Evolutionary conservation across 2,797 vertebrate genomes (phyloP).

Genomic region (Sebastes goodei): DNA sequence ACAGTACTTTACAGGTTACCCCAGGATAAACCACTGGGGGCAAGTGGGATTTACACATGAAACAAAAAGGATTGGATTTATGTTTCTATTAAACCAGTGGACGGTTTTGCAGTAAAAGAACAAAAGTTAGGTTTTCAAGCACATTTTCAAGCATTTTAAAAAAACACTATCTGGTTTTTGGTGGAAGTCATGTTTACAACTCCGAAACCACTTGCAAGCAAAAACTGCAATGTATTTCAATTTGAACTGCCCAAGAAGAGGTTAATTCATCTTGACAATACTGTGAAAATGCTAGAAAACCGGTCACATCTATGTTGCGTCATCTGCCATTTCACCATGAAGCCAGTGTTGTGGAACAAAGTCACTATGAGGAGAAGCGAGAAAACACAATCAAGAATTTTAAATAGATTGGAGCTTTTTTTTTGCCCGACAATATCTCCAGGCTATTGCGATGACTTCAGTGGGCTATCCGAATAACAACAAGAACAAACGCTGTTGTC

Average conservation of each 20-base stretch:
- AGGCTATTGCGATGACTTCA: slow-evolving; percentile 17
- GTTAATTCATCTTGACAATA: background rate
- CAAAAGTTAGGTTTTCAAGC: background rate
- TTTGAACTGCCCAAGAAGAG: background rate
- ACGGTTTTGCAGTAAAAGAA: background rate
- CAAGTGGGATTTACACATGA: slow-evolving; percentile 1
- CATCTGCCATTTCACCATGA: background rate
- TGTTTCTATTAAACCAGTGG: background rate
- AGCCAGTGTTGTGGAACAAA: background rate
- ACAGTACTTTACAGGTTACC: background rate
- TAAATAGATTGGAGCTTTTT: slow-evolving; percentile 3
- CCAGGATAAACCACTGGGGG: slow-evolving; percentile 1
- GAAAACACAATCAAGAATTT: slow-evolving; percentile 25
- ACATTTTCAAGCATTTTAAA: background rate
- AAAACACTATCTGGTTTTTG: background rate
- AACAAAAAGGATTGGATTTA: slow-evolving; percentile 14
- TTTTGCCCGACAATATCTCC: background rate
- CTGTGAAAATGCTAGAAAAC: background rate
- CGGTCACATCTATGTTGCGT: background rate
- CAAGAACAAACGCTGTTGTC: slow-evolving; percentile 29
- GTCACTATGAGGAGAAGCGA: background rate
- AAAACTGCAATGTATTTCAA: background rate
- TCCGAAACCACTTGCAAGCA: background rate
- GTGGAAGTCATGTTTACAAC: background rate
- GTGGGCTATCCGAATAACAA: slow-evolving; percentile 31